phyloP scores from a whole-genome alignment of 2,797 vertebrate genomes.

The Cossypha heuglini region DNA sequence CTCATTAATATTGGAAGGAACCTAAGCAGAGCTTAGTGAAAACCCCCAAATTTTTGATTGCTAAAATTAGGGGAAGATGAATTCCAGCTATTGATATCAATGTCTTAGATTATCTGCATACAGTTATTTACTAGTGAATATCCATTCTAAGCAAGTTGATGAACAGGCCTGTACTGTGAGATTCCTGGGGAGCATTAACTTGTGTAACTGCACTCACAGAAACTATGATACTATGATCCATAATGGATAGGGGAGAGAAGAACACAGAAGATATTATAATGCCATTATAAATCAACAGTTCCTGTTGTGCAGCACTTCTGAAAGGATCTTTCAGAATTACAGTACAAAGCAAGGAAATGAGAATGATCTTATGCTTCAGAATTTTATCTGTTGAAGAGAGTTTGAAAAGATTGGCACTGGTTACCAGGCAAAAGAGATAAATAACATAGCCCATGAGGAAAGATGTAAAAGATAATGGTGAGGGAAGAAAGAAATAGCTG shows the following conservation, averaged over 20 bases:
- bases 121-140: neutral
- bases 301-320: neutral
- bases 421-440: neutral
- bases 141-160: neutral
- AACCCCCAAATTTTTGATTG: neutral
- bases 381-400: neutral
- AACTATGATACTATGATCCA: neutral
- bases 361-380: neutral
- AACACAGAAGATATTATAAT: neutral
- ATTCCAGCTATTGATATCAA: neutral
- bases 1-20: neutral
- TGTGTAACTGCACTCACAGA: neutral
- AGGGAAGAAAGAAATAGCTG: neutral
- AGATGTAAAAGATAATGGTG: neutral
- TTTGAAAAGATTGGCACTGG: neutral
- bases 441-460: neutral
- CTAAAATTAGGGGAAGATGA: neutral
- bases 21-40: neutral
- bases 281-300: neutral
- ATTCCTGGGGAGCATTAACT: neutral
- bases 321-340: neutral
- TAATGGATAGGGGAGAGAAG: neutral
- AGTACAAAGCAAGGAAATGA: neutral
- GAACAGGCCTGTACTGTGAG: neutral
- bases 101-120: neutral